Evolutionary conservation across 2,888 invertebrate genomes (phyloP), one percentile per base, ranked within the genome.

Genomic region (Diplazon laetatorius): DNA sequence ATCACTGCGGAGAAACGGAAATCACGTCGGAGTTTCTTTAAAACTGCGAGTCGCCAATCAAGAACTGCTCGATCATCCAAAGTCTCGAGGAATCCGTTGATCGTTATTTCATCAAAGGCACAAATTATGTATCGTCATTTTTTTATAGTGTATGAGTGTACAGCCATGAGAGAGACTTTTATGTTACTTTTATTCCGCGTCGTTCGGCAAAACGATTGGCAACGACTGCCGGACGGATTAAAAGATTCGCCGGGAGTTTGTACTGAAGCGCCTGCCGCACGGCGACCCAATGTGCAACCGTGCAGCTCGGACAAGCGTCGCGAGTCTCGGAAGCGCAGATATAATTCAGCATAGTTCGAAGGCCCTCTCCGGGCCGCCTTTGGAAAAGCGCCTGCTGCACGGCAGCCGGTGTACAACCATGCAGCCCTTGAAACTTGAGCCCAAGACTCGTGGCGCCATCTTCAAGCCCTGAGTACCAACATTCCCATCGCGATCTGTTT

Each of bases 211-310:
- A n/a, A n/a, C n/a, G n/a, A n/a, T n/a, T n/a, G n/a, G n/a, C n/a
- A n/a, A n/a, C n/a, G n/a, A n/a, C n/a, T n/a, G n/a, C n/a, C n/a
- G n/a, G n/a, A n/a, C n/a, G n/a, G n/a, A n/a, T n/a, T n/a, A n/a
- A n/a, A n/a, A n/a, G n/a, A n/a, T n/a, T n/a, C n/a, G n/a, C n/a
- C n/a, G n/a, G n/a, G n/a, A n/a, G n/a, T n/a, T n/a, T n/a, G n/a
- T n/a, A n/a, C 18, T 10, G 16, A 30, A 48, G 30, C 25, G 25
- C 66, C 66, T 25, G 16, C 20, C 14, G 39, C 14, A 22, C n/a
- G 14, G 65, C 65, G 50, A 65, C 50, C 37, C 20, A 37, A n/a
- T 12, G 9, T 5, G 14, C 50, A 50, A 20, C n/a, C 8, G 37
- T 42, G 48, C 37, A 22, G 12, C 25, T 2, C 39, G 20, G 48